These are phyloP conservation scores for Ceramica pisi DNA, from an alignment of 2,888 invertebrate genomes.

Conservation along the genomic window DNA sequence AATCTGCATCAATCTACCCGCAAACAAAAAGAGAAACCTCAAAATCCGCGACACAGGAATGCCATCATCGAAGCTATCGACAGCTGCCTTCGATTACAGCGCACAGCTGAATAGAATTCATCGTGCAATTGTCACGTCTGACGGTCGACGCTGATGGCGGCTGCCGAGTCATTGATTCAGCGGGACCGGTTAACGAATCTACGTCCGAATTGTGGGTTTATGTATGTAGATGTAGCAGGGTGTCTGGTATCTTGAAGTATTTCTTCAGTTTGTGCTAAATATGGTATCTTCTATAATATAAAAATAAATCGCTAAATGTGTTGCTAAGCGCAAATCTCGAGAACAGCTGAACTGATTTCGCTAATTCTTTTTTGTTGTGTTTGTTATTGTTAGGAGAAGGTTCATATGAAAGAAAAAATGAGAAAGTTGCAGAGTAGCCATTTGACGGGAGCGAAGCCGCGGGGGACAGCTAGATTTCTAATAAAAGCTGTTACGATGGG, in stretches of 20 bases:
- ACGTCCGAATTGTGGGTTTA: not conserved
- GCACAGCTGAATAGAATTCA: slow-evolving; percentile 21
- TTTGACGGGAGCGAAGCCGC: no score
- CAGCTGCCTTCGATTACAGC: slow-evolving; percentile 5
- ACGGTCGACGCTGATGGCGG: not conserved
- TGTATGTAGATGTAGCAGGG: not conserved
- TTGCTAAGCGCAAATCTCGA: no score
- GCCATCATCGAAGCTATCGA: slow-evolving; percentile 4
- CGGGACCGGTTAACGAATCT: slow-evolving; percentile 3
- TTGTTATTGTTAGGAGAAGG: no score
- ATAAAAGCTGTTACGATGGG: no score
- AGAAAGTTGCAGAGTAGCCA: no score
- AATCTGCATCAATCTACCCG: not conserved
- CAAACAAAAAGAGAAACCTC: not conserved
- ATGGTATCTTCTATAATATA: no score
- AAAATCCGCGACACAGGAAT: slow-evolving; percentile 7
- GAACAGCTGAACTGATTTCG: no score
- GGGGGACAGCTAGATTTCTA: no score
- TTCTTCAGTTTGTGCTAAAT: not conserved
- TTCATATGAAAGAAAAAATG: no score
- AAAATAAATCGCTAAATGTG: no score
- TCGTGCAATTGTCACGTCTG: slow-evolving; percentile 21
- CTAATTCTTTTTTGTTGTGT: no score
- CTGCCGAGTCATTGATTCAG: slow-evolving; percentile 29
- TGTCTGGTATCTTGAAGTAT: not conserved